These are phyloP conservation scores for Coregonus ussuriensis DNA, from an alignment of 2,797 vertebrate species.

Conservation along the genomic window DNA sequence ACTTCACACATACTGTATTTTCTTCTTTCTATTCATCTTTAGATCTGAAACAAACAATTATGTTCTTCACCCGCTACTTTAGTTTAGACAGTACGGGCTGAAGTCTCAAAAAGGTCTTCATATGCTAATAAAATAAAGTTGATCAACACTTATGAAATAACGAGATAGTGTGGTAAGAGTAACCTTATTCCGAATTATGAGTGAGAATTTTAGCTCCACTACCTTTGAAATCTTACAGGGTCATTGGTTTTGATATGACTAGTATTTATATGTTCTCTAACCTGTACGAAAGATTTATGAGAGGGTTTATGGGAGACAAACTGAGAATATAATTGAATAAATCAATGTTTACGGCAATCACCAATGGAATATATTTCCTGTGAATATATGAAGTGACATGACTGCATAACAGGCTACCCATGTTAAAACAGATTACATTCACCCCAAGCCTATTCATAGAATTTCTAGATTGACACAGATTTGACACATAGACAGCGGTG, in stretches of 20 bases:
- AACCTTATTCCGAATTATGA: slow-evolving; percentile 10
- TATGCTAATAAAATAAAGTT: not conserved
- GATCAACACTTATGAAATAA: slow-evolving; percentile 17
- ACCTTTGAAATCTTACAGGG: slow-evolving; percentile 15
- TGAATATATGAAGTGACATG: not conserved
- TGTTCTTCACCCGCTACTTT: slow-evolving; percentile 18
- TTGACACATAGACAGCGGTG: no score
- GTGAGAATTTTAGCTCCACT: not conserved
- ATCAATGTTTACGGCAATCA: not conserved
- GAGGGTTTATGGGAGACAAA: not conserved
- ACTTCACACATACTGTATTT: slow-evolving; percentile 11
- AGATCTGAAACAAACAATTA: slow-evolving; percentile 27
- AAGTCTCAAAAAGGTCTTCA: slow-evolving; percentile 9
- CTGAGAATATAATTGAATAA: not conserved
- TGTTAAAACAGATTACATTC: not conserved
- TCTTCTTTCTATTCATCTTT: slow-evolving; percentile 11
- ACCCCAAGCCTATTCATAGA: not conserved
- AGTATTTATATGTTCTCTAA: not conserved
- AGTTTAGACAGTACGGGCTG: not conserved
- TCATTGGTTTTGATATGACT: not conserved
- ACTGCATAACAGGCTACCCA: not conserved
- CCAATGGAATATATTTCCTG: not conserved
- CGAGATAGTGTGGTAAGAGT: not conserved
- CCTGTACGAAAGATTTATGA: not conserved
- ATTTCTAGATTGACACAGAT: not conserved